Conservation (phyloP, 2,113 vertebrate genomes). For the Rattus rattus region DNA sequence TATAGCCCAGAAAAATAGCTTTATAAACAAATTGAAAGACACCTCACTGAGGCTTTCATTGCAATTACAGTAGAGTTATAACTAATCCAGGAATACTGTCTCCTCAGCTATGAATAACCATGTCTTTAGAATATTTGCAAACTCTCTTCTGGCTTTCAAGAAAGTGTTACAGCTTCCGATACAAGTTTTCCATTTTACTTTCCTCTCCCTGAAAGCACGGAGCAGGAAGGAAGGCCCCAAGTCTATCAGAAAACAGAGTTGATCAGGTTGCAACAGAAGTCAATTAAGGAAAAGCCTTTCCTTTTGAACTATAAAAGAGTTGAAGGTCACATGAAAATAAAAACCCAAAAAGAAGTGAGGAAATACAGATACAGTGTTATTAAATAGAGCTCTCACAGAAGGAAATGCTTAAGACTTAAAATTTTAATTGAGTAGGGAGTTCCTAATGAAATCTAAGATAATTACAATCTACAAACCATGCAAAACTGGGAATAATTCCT, state of each 20-base stretch:
- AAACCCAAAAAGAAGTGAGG: background rate
- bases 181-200: background rate
- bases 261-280: background rate
- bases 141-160: background rate
- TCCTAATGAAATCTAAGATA: background rate
- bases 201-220: background rate
- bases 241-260: background rate
- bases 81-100: background rate
- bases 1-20: background rate
- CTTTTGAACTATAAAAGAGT: background rate
- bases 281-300: background rate
- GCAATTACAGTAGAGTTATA: background rate
- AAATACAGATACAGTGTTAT: background rate
- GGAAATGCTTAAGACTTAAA: background rate
- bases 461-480: background rate
- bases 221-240: background rate
- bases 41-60: background rate
- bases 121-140: background rate
- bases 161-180: background rate
- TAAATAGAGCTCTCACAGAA: background rate
- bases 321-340: background rate
- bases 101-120: background rate
- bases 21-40: background rate
- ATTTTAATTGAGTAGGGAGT: background rate
- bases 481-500: background rate